phyloP scores from a whole-genome alignment of 2,797 vertebrate genomes.

The Moxostoma hubbsi region DNA sequence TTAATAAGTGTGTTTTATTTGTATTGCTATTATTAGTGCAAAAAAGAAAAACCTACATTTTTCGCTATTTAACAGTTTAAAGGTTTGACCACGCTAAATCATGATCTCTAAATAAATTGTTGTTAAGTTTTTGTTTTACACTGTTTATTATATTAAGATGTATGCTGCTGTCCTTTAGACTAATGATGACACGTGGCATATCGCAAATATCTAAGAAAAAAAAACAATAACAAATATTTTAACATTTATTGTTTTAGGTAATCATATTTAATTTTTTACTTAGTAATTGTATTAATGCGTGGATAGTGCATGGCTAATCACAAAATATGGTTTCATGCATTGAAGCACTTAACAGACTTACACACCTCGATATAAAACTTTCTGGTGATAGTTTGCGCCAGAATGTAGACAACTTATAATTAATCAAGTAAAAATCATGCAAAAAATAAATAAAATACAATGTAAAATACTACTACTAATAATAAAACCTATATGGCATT shows the following conservation, averaged over 20 bases:
- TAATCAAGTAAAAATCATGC: not conserved
- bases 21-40: not conserved
- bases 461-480: not conserved
- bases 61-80: not conserved
- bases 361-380: not conserved
- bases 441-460: not conserved
- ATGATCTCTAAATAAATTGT: not conserved
- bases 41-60: not conserved
- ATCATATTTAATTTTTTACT: not conserved
- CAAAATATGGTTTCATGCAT: not conserved
- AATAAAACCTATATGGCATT: too few relatives aligned
- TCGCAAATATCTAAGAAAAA: not conserved
- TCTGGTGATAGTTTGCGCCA: not conserved
- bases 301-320: not conserved
- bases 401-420: too few relatives aligned
- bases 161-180: not conserved
- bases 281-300: not conserved
- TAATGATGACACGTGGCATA: not conserved
- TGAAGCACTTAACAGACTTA: not conserved
- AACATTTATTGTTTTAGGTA: not conserved
- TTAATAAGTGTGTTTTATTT: not conserved
- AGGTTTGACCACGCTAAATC: not conserved
- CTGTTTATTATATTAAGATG: not conserved
- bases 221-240: not conserved
- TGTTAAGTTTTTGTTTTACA: not conserved